Conservation (phyloP, 2,113 vertebrate species). For the Scopus umbretta region DNA sequence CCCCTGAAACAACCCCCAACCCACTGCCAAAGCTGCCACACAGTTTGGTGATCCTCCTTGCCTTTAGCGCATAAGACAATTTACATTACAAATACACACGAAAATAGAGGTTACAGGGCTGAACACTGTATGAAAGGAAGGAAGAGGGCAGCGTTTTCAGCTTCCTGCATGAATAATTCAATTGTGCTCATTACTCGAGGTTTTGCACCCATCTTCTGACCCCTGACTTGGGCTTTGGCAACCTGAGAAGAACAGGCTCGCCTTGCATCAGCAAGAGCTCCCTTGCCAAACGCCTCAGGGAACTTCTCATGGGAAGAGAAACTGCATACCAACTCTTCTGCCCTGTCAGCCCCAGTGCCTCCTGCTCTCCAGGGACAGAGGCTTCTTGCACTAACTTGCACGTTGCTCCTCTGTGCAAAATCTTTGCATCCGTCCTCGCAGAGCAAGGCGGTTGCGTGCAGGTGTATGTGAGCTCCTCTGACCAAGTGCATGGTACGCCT, state of each 20-base stretch:
- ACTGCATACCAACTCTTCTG: not conserved
- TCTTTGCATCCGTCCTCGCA: not conserved
- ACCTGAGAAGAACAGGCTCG: not conserved
- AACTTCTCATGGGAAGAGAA: not conserved
- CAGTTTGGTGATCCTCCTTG: not conserved
- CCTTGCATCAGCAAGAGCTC: not conserved
- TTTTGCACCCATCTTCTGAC: not conserved
- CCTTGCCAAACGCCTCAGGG: not conserved
- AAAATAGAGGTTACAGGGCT: not conserved
- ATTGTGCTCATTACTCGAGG: not conserved
- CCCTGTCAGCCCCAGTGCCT: not conserved
- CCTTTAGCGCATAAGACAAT: not conserved
- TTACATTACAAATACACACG: not conserved
- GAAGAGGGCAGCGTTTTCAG: not conserved
- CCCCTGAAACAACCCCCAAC: not conserved
- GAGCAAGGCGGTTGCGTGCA: rapidly evolving
- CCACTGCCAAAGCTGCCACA: not conserved
- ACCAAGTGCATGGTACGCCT: too few species aligned
- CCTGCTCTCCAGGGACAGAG: not conserved
- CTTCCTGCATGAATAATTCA: not conserved
- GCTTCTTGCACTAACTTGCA: not conserved
- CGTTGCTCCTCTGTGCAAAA: rapidly evolving
- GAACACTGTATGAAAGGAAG: not conserved
- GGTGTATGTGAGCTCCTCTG: rapidly evolving
- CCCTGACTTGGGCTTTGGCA: not conserved